Conservation (phyloP, 2,113 vertebrate species). For the Alouatta palliata region DNA sequence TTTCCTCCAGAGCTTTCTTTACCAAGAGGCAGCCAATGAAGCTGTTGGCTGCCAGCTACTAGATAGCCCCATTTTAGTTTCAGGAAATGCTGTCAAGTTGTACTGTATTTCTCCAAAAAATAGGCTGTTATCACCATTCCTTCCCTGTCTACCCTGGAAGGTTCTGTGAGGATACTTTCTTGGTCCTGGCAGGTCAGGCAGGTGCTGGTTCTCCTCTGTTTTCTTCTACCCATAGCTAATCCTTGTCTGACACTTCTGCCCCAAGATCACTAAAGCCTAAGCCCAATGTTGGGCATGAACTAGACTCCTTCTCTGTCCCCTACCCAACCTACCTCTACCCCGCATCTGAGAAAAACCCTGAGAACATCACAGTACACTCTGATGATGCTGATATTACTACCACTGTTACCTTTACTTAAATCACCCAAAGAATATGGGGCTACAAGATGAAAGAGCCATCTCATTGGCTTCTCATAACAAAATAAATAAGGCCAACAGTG, state of each 20-base stretch:
- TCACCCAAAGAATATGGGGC: neutral
- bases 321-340: neutral
- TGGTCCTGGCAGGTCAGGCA: neutral
- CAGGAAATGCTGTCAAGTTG: neutral
- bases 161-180: neutral
- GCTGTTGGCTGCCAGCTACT: neutral
- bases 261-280: neutral
- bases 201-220: neutral
- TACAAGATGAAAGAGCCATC: neutral
- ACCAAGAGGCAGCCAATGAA: neutral
- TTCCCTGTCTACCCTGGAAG: neutral
- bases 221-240: neutral
- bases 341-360: neutral
- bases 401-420: neutral
- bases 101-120: neutral
- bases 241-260: neutral
- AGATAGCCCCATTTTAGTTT: neutral
- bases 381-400: neutral
- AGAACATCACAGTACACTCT: neutral
- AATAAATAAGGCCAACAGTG: neutral
- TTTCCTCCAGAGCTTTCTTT: neutral
- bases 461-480: neutral
- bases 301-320: no score
- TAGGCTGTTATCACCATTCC: accelerated
- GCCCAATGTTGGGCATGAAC: neutral